A percentile compares a stretch with the other conserved stretches of the same genome.
Evolutionary conservation across 1,140 invertebrate species (phyloP).

Genomic region (Mactra quadrangularis): DNA sequence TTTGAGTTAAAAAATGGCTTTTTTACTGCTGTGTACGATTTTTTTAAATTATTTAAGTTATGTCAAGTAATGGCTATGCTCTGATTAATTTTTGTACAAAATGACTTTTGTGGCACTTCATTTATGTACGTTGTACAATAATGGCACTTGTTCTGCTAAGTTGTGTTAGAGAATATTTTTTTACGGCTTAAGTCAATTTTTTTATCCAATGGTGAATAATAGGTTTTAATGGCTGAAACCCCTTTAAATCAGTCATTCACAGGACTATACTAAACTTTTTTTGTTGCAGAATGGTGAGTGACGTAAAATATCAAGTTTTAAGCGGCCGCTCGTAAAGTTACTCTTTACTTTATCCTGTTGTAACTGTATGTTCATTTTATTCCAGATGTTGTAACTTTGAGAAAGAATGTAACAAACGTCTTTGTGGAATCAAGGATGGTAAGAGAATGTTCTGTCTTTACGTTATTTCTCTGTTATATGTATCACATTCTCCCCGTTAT

Average conservation of each 20-base stretch:
- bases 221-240: neutral
- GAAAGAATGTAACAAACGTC: slow-evolving; percentile 30
- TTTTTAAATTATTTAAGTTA: too few species aligned
- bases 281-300: neutral
- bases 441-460: neutral
- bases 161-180: too few species aligned
- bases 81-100: too few species aligned
- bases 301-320: neutral
- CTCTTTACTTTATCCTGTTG: neutral
- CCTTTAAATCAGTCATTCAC: neutral
- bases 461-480: neutral
- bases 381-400: slow-evolving; percentile 21
- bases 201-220: too few species aligned
- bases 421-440: slow-evolving; percentile 27
- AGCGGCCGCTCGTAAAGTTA: neutral
- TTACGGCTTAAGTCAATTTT: too few species aligned
- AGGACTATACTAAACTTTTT: neutral
- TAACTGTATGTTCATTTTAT: neutral
- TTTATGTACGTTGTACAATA: too few species aligned
- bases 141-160: too few species aligned
- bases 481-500: too few species aligned
- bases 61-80: too few species aligned
- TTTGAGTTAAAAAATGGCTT: too few species aligned
- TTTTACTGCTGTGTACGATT: too few species aligned
- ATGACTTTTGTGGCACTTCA: too few species aligned